Conservation (phyloP, 2,888 invertebrate genomes). For the Eilema caniola region DNA sequence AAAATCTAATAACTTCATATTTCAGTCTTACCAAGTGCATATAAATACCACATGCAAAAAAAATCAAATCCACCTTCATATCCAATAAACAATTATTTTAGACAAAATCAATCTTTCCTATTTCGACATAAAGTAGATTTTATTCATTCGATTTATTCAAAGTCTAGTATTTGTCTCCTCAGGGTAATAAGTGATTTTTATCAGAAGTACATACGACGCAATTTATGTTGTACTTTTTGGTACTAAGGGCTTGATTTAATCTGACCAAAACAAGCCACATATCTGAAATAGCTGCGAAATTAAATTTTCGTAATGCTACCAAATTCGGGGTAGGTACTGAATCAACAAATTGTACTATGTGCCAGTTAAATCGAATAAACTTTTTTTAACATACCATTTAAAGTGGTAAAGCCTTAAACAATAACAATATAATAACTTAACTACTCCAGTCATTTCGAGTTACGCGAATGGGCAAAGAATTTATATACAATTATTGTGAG, state of each 20-base stretch:
- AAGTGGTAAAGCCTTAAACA: conserved; percentile 58
- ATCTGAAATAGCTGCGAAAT: conserved; percentile 49
- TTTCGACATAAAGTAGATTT: conserved; percentile 3
- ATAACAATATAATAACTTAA: conserved; percentile 80
- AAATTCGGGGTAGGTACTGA: conserved; percentile 34
- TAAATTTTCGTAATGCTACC: conserved; percentile 47
- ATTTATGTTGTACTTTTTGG: conserved; percentile 5
- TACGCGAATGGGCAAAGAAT: conserved; percentile 71
- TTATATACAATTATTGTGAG: conserved; percentile 64
- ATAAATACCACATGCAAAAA: conserved; percentile 49
- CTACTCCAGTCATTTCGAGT: conserved; percentile 64
- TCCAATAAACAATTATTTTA: too few species aligned
- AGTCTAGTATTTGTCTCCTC: not conserved
- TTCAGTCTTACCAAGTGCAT: conserved; percentile 35
- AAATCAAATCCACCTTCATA: conserved; percentile 37
- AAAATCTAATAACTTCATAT: conserved; percentile 31
- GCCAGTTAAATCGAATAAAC: conserved; percentile 58
- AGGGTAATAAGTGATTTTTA: conserved; percentile 27
- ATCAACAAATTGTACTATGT: conserved; percentile 58
- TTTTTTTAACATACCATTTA: conserved; percentile 58
- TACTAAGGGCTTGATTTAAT: conserved; percentile 27
- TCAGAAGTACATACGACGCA: not conserved
- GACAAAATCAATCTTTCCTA: conserved; percentile 23
- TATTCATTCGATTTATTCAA: not conserved
- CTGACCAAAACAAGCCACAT: conserved; percentile 40